phyloP scores from a whole-genome alignment of 2,797 vertebrate genomes.

The Babyrousa celebensis region DNA sequence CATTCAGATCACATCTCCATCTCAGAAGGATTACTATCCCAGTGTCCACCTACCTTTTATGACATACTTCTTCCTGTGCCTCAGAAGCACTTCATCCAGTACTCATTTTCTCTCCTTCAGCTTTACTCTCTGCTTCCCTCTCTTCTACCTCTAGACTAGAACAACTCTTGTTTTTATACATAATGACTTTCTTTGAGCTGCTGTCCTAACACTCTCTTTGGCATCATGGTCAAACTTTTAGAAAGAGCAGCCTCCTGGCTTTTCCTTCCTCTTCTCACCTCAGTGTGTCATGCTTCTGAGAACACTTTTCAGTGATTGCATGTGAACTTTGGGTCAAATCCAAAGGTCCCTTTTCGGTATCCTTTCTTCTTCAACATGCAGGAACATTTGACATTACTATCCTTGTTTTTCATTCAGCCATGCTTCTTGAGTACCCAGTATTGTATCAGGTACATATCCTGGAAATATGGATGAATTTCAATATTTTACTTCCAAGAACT shows the following conservation, averaged over 20 bases:
- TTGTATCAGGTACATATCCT: not conserved
- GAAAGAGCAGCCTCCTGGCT: not conserved
- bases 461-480: not conserved
- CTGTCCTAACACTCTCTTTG: not conserved
- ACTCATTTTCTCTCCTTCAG: not conserved
- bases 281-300: not conserved
- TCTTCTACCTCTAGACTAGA: not conserved
- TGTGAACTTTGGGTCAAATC: constrained; percentile 29
- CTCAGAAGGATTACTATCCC: not conserved
- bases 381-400: not conserved
- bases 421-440: not conserved
- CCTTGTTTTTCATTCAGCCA: constrained; percentile 2
- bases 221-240: not conserved
- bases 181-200: not conserved
- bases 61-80: not conserved
- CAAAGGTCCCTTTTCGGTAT: constrained; percentile 38
- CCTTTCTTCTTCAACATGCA: constrained; percentile 15
- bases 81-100: not conserved
- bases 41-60: not conserved
- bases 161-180: not conserved
- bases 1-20: not conserved
- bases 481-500: not conserved
- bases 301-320: not conserved
- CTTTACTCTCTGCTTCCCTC: not conserved
- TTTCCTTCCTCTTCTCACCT: constrained; percentile 6